phyloP scores from a whole-genome alignment of 2,113 vertebrate genomes.

The Cebus imitator region DNA sequence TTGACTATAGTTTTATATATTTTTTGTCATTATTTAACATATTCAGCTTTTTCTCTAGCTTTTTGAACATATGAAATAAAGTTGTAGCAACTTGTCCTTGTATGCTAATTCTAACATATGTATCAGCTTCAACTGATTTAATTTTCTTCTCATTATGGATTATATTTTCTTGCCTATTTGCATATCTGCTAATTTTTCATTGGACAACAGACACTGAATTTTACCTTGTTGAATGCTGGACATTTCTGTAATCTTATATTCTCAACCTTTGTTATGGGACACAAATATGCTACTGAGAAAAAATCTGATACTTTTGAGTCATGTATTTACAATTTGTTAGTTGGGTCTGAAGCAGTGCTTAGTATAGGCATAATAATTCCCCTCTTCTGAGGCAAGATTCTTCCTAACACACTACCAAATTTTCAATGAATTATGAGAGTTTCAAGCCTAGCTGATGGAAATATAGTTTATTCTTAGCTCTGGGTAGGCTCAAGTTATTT shows the following conservation, averaged over 20 bases:
- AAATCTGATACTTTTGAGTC: background rate
- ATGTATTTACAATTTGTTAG: background rate
- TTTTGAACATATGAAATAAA: conserved; percentile 35
- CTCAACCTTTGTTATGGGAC: background rate
- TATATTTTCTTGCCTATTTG: conserved; percentile 37
- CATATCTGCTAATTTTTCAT: conserved; percentile 30
- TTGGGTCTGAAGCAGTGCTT: background rate
- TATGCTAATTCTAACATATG: conserved; percentile 47
- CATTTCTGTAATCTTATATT: conserved; percentile 26
- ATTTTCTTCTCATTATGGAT: conserved; percentile 1
- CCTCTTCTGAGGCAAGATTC: background rate
- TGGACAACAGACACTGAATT: background rate
- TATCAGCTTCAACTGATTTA: conserved; percentile 27
- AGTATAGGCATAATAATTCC: background rate
- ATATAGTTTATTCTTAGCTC: background rate
- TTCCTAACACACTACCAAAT: background rate
- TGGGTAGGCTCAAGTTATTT: background rate
- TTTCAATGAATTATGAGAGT: background rate
- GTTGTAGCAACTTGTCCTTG: conserved; percentile 35
- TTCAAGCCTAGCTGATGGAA: background rate
- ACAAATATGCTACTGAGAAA: background rate
- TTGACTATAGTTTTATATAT: conserved; percentile 14
- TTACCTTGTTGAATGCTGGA: background rate
- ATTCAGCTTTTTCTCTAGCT: conserved; percentile 20
- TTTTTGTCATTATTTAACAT: conserved; percentile 31